Percentiles rank a stretch among this genome's conserved stretches.
Evolutionary conservation across 2,113 vertebrate genomes (phyloP).

Genomic region (Notothenia rossii): DNA sequence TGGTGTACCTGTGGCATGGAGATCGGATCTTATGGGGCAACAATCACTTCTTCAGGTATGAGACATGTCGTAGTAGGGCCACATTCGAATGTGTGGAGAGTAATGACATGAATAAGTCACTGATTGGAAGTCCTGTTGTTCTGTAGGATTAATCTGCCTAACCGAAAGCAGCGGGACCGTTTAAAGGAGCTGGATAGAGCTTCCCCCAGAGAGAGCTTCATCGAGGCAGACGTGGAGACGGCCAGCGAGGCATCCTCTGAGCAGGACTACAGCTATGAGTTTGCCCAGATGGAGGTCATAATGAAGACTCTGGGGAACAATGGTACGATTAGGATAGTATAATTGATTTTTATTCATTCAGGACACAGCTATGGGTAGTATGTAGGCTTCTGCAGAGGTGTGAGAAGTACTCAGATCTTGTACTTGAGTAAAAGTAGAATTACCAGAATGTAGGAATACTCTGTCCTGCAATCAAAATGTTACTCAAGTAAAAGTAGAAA

Average conservation of each 20-base stretch:
- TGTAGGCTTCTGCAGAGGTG: not conserved
- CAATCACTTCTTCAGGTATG: conserved; percentile 98
- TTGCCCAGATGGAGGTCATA: conserved; percentile 99
- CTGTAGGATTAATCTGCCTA: conserved; percentile 94
- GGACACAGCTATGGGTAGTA: conserved; percentile 6
- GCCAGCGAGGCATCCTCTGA: conserved; percentile 99
- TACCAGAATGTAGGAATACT: too few species aligned
- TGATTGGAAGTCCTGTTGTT: conserved; percentile 1
- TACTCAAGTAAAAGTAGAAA: too few species aligned
- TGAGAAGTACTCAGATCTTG: too few species aligned
- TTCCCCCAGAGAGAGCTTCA: conserved; percentile 80
- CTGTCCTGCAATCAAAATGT: too few species aligned
- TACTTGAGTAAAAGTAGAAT: too few species aligned
- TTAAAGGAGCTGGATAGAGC: conserved; percentile 94
- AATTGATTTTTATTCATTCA: not conserved
- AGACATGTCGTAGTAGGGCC: not conserved
- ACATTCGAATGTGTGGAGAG: not conserved
- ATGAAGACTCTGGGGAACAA: conserved; percentile 98
- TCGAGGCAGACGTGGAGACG: conserved; percentile 93
- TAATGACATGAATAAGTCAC: not conserved
- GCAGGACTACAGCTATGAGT: conserved; percentile 98
- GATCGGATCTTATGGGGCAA: conserved; percentile 99
- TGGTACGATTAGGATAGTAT: conserved; percentile 80
- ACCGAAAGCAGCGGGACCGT: conserved; percentile 93
- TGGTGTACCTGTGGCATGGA: conserved; percentile 94